These are phyloP conservation scores for Dendropsophus ebraccatus DNA, from an alignment of 2,113 vertebrate species.

Conservation along the genomic window DNA sequence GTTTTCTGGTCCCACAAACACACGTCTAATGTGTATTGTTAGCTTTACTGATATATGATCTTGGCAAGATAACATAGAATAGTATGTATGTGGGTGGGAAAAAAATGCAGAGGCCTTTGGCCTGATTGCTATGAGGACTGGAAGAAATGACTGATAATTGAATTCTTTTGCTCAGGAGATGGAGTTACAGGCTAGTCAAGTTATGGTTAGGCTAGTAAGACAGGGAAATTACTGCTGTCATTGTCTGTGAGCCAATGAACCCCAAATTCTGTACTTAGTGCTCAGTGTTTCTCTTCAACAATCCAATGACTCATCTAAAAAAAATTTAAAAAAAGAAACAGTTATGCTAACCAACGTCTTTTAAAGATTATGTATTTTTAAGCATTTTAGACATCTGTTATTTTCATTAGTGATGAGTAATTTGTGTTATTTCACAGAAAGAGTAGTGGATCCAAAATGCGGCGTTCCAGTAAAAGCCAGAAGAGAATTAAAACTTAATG, in stretches of 20 bases:
- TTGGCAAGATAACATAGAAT: neutral
- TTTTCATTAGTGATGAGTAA: slow-evolving; percentile 31
- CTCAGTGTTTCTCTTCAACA: slow-evolving; percentile 2
- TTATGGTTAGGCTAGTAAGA: neutral
- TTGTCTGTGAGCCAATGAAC: neutral
- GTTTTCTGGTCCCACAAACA: too few species aligned
- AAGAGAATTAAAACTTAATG: neutral
- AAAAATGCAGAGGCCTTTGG: neutral
- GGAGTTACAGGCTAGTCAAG: neutral
- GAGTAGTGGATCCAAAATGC: slow-evolving; percentile 2
- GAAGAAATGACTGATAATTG: neutral
- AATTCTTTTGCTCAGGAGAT: neutral
- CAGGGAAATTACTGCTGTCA: neutral
- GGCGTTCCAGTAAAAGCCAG: slow-evolving; percentile 6
- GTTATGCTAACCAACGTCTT: neutral
- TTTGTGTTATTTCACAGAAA: slow-evolving; percentile 28
- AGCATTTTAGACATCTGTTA: slow-evolving; percentile 46
- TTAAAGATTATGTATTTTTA: slow-evolving; percentile 46
- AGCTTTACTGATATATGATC: neutral
- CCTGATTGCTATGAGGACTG: neutral
- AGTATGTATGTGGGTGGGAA: neutral
- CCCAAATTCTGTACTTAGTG: neutral
- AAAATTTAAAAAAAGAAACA: neutral
- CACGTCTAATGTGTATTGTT: too few species aligned
- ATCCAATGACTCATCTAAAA: slow-evolving; percentile 31